Evolutionary conservation across 2,797 vertebrate species (phyloP), one percentile per base, ranked within the genome.

Genomic region (Hylomyscus alleni): DNA sequence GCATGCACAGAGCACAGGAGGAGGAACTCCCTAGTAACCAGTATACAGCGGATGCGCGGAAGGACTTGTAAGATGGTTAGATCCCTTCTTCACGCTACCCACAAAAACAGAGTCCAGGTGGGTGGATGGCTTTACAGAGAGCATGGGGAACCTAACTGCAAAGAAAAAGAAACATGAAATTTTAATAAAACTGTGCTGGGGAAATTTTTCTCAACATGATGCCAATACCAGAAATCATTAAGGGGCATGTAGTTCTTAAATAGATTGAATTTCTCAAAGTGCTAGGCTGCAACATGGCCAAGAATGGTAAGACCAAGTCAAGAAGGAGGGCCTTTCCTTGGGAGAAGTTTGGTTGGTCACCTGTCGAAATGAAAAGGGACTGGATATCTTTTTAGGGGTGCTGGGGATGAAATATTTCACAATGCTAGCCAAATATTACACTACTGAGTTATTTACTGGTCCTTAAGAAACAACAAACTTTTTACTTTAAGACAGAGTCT

Each of bases 71-170:
- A 5, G 17, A 20, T 1, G 6, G 44, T 19, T 13, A 60, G 92
- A 90, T 47, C 96, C 95, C 92, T 88, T 37, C 94, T 92, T 95
- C 95, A 96, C 84, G 5, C 92, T 24, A 0, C 1, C 14, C 50
- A 54, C 10, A 19, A 1, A 22, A 17, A 1, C 44, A 44, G 29
- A 58, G 50, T 34, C 62, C 62, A 34, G 15, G 26, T 3, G 8
- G 37, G n/a, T 13, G 26, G 54, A 10, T 3, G 19, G 2, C 17
- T 60, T 62, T 31, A 29, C 29, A 56, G 1, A 0, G 40, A 56
- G 34, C 47, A 34, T 11, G 4, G 65, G 56, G 54, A 24, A 24
- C 54, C 37, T 31, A 22, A 54, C n/a, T 13, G 34, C 17, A 19
- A 13, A 65, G 88, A 44, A 12, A 94, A 54, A 6, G 17, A 54